Evolutionary conservation across 2,797 vertebrate species (phyloP), one percentile per base, ranked within the genome.

Genomic region (Pangasius krempfi): DNA sequence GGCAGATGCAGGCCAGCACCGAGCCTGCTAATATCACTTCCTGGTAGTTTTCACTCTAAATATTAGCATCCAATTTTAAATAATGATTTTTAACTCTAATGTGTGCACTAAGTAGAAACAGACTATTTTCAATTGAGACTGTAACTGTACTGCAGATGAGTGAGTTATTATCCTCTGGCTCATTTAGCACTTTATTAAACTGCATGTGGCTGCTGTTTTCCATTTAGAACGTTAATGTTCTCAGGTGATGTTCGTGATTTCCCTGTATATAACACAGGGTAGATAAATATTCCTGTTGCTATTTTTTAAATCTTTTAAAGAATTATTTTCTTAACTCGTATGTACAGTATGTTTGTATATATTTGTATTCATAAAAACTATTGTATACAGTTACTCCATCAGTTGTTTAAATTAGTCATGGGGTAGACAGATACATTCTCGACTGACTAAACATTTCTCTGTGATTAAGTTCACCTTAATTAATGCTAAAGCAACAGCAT

Each of bases 11-110:
- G 54, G 30, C 13, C 78, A 81, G 30, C 52, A 80, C 3, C 1
- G 2, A 58, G 76, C 7, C 76, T 79, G 52, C 52, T 80, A 80
- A 80, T 80, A 8, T 33, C 16, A 58, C 52, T 58, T 13, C 20
- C 52, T 81, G 30, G 30, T 81, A 58, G 54, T 40, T 56, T 60
- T 37, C 54, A 58, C 54, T 58, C 33, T 5, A 81, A 81, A 81
- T 81, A 81, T 81, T 60, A 27, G 79, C 79, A 60, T 81, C 30
- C 20, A 37, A 60, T 81, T 37, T 81, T 81, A 81, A 81, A 58
- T 40, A 40, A 81, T 81, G 52, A 58, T 58, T 58, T 58, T 81
- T 81, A 37, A 22, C n/a, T 58, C 30, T 13, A 80, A 80, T 54
- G 52, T 81, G 20, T 60, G 10, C 30, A 81, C 54, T 80, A 60